phyloP scores from a whole-genome alignment of 2,797 vertebrate genomes.

The Mus spretus region DNA sequence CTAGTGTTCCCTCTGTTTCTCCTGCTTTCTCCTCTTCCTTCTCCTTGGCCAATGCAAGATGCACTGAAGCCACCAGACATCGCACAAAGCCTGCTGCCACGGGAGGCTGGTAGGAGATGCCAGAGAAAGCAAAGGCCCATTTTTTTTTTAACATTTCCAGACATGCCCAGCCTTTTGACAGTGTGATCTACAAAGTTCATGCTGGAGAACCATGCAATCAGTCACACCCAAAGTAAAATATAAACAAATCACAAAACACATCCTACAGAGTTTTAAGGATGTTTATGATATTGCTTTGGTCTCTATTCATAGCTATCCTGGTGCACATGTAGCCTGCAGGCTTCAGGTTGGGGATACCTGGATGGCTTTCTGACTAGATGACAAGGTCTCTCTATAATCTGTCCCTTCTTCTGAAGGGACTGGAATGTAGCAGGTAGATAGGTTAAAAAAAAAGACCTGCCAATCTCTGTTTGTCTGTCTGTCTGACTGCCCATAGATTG shows the following conservation, averaged over 20 bases:
- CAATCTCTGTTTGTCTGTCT: not conserved
- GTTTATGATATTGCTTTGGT: not conserved
- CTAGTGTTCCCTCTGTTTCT: no score
- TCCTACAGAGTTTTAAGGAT: not conserved
- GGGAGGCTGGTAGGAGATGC: fast-evolving
- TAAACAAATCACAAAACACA: not conserved
- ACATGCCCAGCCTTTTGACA: not conserved
- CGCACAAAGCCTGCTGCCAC: not conserved
- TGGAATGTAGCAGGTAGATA: not conserved
- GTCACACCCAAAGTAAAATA: not conserved
- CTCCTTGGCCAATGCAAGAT: not conserved
- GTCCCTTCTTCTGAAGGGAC: not conserved
- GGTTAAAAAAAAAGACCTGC: not conserved
- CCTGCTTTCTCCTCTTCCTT: not conserved
- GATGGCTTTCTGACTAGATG: not conserved
- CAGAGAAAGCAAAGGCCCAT: not conserved
- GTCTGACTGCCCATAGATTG: no score
- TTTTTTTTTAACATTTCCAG: not conserved
- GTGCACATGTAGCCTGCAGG: not conserved
- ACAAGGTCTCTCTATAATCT: not conserved
- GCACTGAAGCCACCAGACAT: not conserved
- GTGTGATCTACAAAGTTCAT: not conserved
- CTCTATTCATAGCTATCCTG: not conserved
- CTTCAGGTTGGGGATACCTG: not conserved
- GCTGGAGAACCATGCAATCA: not conserved